Conservation (phyloP, 2,797 vertebrate genomes). For the Halcyon chelicuti region DNA sequence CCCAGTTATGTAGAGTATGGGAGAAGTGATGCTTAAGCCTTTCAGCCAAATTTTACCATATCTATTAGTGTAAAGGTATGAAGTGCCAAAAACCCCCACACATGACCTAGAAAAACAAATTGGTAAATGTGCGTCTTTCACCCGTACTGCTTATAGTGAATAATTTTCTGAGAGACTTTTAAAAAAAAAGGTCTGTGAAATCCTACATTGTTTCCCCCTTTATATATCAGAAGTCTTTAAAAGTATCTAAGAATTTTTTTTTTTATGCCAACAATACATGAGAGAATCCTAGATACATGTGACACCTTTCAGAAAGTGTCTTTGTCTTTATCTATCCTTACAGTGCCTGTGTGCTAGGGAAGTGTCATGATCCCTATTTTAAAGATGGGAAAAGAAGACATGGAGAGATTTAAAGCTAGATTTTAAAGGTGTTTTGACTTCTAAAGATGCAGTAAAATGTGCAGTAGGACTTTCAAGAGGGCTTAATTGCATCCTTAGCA, state of each 20-base stretch:
- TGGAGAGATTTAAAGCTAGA: slow-evolving; percentile 45
- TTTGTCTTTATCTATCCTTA: slow-evolving; percentile 58
- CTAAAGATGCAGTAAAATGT: slow-evolving; percentile 61
- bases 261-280: slow-evolving; percentile 12
- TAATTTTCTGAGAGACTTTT: slow-evolving; percentile 29
- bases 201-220: slow-evolving; percentile 10
- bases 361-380: slow-evolving; percentile 62
- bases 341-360: slow-evolving; percentile 28
- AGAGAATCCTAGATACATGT: slow-evolving; percentile 47
- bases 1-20: slow-evolving; percentile 29
- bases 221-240: slow-evolving; percentile 60
- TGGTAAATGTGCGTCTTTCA: neutral
- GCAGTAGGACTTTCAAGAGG: slow-evolving; percentile 55
- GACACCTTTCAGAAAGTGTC: slow-evolving; percentile 50
- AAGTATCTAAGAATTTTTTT: slow-evolving; percentile 21
- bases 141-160: neutral
- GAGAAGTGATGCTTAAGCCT: neutral
- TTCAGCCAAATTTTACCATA: slow-evolving; percentile 11
- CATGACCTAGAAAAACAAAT: slow-evolving; percentile 59
- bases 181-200: neutral
- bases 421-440: slow-evolving; percentile 69
- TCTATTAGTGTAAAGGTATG: neutral
- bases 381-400: slow-evolving; percentile 51
- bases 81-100: neutral
- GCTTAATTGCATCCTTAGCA: slow-evolving; percentile 55